Evolutionary conservation across 2,888 invertebrate species (phyloP).

Genomic region (Agriotes lineatus): DNA sequence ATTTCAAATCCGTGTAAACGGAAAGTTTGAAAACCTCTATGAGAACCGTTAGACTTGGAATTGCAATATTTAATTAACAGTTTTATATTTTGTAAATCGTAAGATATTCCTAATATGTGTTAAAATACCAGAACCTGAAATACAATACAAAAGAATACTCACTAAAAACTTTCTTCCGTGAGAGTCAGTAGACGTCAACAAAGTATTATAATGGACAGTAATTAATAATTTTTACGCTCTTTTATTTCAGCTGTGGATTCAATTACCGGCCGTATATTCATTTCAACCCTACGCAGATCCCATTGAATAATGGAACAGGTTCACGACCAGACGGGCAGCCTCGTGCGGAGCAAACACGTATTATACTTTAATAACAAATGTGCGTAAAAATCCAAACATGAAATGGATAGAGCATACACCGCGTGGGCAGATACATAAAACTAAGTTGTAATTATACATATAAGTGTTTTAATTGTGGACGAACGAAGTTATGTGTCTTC

Average conservation of each 20-base stretch:
- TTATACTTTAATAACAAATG: conserved; percentile 47
- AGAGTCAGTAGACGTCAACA: too few species aligned
- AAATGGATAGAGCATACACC: conserved; percentile 48
- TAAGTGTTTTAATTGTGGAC: conserved; percentile 66
- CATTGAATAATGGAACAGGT: conserved; percentile 39
- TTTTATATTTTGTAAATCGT: too few species aligned
- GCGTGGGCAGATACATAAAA: conserved; percentile 65
- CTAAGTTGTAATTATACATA: conserved; percentile 65
- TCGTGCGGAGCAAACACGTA: conserved; percentile 40
- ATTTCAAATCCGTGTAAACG: too few species aligned
- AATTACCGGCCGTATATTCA: conserved; percentile 32
- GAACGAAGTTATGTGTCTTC: conserved; percentile 59
- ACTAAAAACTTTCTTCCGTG: too few species aligned
- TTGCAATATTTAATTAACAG: too few species aligned
- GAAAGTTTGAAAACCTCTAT: too few species aligned
- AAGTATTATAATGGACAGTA: conserved; percentile 7
- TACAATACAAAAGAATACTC: too few species aligned
- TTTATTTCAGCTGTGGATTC: conserved; percentile 22
- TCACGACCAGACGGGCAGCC: conserved; percentile 35
- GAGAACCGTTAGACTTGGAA: too few species aligned
- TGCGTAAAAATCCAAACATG: conserved; percentile 44
- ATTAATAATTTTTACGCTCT: conserved; percentile 24
- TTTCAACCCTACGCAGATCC: conserved; percentile 33
- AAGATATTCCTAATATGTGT: too few species aligned
- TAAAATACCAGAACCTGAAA: too few species aligned